Evolutionary conservation across 2,888 invertebrate genomes (phyloP).

Genomic region (Andricus quercusramuli): DNA sequence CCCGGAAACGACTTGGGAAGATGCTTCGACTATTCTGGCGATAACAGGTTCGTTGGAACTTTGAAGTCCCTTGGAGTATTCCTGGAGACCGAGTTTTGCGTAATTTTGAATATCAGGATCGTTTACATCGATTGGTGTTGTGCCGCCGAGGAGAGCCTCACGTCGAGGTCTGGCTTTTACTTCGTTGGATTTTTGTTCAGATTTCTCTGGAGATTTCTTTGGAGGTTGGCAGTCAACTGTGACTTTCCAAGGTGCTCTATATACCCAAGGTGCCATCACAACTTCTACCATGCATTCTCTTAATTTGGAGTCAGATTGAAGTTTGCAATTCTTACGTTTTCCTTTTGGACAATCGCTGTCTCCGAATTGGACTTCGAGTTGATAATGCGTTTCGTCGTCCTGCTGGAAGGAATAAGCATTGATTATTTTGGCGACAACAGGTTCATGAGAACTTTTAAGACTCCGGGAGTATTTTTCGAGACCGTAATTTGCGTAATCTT

Average conservation of each 20-base stretch:
- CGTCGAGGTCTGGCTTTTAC: not conserved
- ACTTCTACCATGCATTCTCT: constrained; percentile 78
- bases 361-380: constrained; percentile 75
- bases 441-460: constrained; percentile 61
- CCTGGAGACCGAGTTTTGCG: constrained; percentile 57
- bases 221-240: too few relatives aligned
- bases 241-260: too few relatives aligned
- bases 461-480: constrained; percentile 62
- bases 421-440: constrained; percentile 45
- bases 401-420: too few relatives aligned
- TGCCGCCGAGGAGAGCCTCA: constrained; percentile 50
- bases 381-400: too few relatives aligned
- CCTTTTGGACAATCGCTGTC: constrained; percentile 80
- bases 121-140: constrained; percentile 37
- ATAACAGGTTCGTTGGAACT: constrained; percentile 67
- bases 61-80: constrained; percentile 61
- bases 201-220: too few relatives aligned
- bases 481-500: constrained; percentile 55
- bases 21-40: constrained; percentile 77
- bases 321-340: constrained; percentile 62
- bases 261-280: not conserved
- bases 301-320: constrained; percentile 65
- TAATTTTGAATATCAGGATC: constrained; percentile 59
- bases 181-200: too few relatives aligned
- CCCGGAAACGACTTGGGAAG: constrained; percentile 81